phyloP scores from a whole-genome alignment of 2,113 vertebrate genomes.

The Psilopsiagon aymara region DNA sequence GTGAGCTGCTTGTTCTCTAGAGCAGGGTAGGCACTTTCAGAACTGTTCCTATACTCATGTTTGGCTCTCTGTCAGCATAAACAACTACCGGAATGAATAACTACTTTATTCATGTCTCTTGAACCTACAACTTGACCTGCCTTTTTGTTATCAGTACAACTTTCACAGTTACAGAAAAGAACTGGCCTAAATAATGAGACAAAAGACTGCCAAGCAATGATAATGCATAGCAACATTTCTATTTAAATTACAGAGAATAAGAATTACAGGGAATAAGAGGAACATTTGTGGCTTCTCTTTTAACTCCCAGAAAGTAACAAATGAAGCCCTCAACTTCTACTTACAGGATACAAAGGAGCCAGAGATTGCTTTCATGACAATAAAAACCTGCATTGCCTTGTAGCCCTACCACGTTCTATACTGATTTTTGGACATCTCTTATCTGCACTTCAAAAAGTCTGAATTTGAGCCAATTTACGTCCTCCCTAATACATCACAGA shows the following conservation, averaged over 20 bases:
- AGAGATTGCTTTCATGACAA: constrained; percentile 29
- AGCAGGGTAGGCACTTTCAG: background rate
- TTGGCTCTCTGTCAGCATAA: background rate
- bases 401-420: background rate
- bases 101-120: background rate
- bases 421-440: background rate
- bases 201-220: background rate
- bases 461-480: background rate
- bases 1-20: background rate
- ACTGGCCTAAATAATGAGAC: background rate
- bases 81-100: background rate
- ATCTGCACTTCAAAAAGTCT: background rate
- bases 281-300: constrained; percentile 9
- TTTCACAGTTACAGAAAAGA: background rate
- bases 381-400: background rate
- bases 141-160: background rate
- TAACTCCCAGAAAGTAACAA: constrained; percentile 22
- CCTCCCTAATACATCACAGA: background rate
- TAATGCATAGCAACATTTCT: background rate
- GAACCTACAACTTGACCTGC: background rate
- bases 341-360: background rate
- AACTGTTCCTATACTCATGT: background rate
- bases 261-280: background rate
- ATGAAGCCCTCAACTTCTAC: background rate
- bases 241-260: background rate